Evolutionary conservation across 2,797 vertebrate species (phyloP), one percentile per base, ranked within the genome.

Genomic region (Enteromius treurensis): DNA sequence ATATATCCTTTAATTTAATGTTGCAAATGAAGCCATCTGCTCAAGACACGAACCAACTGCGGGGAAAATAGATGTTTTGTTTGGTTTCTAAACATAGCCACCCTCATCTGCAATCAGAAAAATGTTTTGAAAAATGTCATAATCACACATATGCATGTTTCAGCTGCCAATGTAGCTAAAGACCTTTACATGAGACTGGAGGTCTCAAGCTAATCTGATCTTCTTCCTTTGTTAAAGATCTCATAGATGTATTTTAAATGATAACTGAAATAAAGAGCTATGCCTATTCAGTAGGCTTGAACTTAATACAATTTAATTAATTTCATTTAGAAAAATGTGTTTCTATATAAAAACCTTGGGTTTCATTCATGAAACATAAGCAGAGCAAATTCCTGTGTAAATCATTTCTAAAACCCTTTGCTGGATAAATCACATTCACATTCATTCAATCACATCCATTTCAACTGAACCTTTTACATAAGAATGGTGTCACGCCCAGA

Each of bases 11-110:
- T 64, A 37, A 9, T 58, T n/a, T n/a, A n/a, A 19, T 65, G 70
- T 29, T 49, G 53, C 40, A 32, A 45, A 60, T 65, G 0, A 51
- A 74, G n/a, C 40, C 70, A 65, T 53, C 69, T 81, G 69, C 40
- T 49, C 1, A 10, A 42, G 11, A 73, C 17, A 14, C 13, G 37
- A 42, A 81, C 32, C 32, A 26, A 17, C 55, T 74, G 58, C 17
- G 23, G 40, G 53, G 4, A 21, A 19, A 81, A 45, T 26, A 14
- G 6, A 60, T 42, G 10, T 62, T 75, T 53, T n/a, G n/a, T 15
- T 51, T 14, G 1, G 29, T 75, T 26, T 74, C 55, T 62, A 40
- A 67, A 68, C 49, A 77, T 58, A 65, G 34, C 11, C 69, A 64
- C n/a, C 10, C 7, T 8, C 5, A 67, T 55, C 23, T 76, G 49